Evolutionary conservation across 2,113 vertebrate genomes (phyloP), one percentile per base, ranked within the genome.

Genomic region (Onychostoma macrolepis): DNA sequence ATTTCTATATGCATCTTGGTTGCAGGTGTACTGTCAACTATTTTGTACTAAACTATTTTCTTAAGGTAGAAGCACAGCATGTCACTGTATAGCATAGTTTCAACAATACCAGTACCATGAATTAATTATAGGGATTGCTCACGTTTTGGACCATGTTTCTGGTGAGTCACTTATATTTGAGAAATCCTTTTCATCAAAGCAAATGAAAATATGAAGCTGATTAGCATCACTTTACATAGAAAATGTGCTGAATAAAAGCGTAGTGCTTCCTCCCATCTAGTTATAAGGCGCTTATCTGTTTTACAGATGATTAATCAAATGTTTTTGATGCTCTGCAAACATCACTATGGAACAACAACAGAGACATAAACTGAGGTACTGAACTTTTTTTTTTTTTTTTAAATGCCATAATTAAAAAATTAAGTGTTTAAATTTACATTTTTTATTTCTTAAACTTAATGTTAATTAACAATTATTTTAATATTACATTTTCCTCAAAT

Each of bases 331-430:
- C 12, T 33, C 11, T 19, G 41, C 30, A 33, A 58, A 12, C 43
- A 85, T 33, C 33, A 85, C 10, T 24, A 89, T 87, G 86, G 78
- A 48, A 45, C 21, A 45, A 0, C 5, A 80, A 5, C n/a, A 69
- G 26, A 78, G 19, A 5, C 53, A 10, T 24, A n/a, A 85, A 24
- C 36, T 78, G 71, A 89, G 88, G 86, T 89, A 89, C 30, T 75
- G 15, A 11, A 33, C 33, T 38, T 26, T 82, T 53, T 6, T 67
- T 15, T n/a, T 24, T n/a, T n/a, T n/a, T n/a, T n/a, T n/a, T n/a
- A n/a, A 58, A 58, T 58, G n/a, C 2, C 6, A 19, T 21, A 56
- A 56, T 21, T 21, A 21, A 17, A 5, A 50, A 1, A 50, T 50
- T 4, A 15, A 15, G 4, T 50, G 50, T 53, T 53, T 53, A 6